Conservation (phyloP, 2,113 vertebrate genomes). For the Holacanthus passer region DNA sequence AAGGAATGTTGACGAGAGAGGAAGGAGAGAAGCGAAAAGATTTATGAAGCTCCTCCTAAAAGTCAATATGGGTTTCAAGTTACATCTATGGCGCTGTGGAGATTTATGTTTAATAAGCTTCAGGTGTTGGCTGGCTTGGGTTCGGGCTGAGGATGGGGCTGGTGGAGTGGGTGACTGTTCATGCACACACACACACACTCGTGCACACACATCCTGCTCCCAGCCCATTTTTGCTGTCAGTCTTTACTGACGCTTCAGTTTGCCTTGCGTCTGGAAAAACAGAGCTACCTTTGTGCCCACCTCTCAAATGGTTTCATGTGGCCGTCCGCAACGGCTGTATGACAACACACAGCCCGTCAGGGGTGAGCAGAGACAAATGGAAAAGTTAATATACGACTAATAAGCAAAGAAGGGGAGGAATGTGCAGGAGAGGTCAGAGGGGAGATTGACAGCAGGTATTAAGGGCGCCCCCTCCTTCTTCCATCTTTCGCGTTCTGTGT, state of each 20-base stretch:
- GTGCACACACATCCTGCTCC: slow-evolving; percentile 33
- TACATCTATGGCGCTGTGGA: slow-evolving; percentile 77
- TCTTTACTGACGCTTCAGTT: slow-evolving; percentile 69
- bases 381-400: slow-evolving; percentile 79
- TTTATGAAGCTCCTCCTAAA: slow-evolving; percentile 84
- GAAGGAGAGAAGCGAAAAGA: slow-evolving; percentile 68
- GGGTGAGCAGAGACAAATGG: slow-evolving; percentile 75
- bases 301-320: slow-evolving; percentile 50
- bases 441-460: slow-evolving; percentile 73
- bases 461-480: slow-evolving; percentile 21
- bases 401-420: slow-evolving; percentile 75
- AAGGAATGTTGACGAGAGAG: slow-evolving; percentile 66
- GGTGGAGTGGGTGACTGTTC: slow-evolving; percentile 37
- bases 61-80: slow-evolving; percentile 85
- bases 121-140: slow-evolving; percentile 81
- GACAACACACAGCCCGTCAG: slow-evolving; percentile 71
- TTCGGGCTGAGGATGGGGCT: slow-evolving; percentile 30
- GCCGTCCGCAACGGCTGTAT: slow-evolving; percentile 21
- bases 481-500: slow-evolving; percentile 45
- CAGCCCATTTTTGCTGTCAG: slow-evolving; percentile 72
- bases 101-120: slow-evolving; percentile 88
- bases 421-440: slow-evolving; percentile 62
- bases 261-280: slow-evolving; percentile 77
- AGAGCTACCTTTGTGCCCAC: slow-evolving; percentile 82
- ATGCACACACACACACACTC: background rate